Evolutionary conservation across 1,140 invertebrate species (phyloP).

Genomic region (Triops cancriformis): DNA sequence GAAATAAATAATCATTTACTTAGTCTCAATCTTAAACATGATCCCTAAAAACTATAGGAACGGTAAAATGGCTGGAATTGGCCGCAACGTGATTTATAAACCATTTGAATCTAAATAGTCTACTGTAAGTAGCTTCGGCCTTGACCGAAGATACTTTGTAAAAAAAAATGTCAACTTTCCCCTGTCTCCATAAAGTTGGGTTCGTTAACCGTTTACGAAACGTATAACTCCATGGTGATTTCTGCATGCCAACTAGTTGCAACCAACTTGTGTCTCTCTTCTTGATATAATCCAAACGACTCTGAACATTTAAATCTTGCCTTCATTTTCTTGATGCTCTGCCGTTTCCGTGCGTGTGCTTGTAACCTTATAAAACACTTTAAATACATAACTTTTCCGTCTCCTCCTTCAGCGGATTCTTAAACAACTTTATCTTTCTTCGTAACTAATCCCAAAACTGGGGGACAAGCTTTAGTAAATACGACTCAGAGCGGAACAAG

Average conservation of each 20-base stretch:
- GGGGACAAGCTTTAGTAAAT: background rate
- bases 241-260: slow-evolving; percentile 1
- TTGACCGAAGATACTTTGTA: background rate
- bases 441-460: background rate
- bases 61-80: too few species aligned
- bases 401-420: background rate
- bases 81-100: background rate
- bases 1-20: background rate
- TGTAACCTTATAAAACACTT: background rate
- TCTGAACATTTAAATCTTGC: background rate
- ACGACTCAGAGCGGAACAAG: background rate
- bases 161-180: background rate
- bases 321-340: background rate
- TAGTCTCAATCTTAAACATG: too few species aligned
- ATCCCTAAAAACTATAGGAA: too few species aligned
- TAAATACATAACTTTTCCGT: background rate
- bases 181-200: background rate
- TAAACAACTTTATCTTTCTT: background rate
- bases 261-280: background rate
- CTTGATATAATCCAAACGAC: background rate
- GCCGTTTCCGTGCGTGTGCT: background rate
- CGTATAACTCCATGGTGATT: background rate
- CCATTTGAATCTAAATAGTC: background rate
- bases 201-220: background rate
- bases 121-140: background rate